Percentiles rank a stretch among this genome's conserved stretches.
These are phyloP conservation scores for Halictus ligatus DNA, from an alignment of 2,888 invertebrate species.

Conservation along the genomic window DNA sequence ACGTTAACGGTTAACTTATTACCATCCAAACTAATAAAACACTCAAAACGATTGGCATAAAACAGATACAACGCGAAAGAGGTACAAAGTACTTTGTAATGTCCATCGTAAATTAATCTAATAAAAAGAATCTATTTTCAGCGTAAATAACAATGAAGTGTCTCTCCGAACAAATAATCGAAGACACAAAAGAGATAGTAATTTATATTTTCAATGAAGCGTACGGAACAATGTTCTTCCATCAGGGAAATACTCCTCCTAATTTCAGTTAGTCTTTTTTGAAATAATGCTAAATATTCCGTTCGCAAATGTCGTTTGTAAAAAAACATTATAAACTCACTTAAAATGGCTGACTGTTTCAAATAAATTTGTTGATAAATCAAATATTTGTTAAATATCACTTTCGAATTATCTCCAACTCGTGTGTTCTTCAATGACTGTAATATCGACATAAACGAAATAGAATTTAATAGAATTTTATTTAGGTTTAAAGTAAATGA, in stretches of 20 bases:
- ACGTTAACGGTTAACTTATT: not conserved
- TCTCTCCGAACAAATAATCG: not conserved
- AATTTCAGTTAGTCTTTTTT: not conserved
- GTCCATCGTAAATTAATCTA: not conserved
- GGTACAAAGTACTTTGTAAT: not conserved
- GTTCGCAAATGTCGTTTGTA: no score
- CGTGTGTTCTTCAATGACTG: not conserved
- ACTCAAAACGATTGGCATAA: not conserved
- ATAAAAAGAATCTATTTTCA: conserved; percentile 5
- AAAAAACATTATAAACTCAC: not conserved
- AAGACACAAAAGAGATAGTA: not conserved
- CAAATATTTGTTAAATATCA: no score
- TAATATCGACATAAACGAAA: no score
- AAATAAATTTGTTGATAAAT: not conserved
- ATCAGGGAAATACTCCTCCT: not conserved
- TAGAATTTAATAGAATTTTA: no score
- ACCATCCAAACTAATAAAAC: not conserved
- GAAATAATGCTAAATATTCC: no score
- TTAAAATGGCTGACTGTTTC: not conserved
- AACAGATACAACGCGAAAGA: not conserved
- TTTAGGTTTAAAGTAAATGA: no score
- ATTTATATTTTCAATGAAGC: not conserved
- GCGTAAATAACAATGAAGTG: not conserved
- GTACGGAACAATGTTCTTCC: not conserved
- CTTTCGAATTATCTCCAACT: not conserved